Percentiles rank a stretch among this genome's conserved stretches.
Conservation (phyloP, 1,140 invertebrate species). For the Hycleus cichorii region DNA sequence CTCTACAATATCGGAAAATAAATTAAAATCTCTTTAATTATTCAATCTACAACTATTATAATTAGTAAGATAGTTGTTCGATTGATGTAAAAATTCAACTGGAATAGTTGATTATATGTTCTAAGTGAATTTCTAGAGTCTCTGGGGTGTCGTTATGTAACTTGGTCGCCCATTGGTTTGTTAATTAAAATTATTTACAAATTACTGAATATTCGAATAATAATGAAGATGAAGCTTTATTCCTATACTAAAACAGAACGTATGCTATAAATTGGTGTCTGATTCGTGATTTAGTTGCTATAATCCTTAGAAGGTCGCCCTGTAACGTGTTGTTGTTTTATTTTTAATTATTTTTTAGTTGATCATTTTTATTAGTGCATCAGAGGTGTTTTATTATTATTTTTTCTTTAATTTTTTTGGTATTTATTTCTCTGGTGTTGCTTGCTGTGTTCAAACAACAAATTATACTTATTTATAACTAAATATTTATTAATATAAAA, state of each 20-base stretch:
- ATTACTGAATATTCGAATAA: too few species aligned
- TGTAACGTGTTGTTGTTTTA: conserved; percentile 1
- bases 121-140: too few species aligned
- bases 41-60: too few species aligned
- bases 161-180: too few species aligned
- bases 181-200: too few species aligned
- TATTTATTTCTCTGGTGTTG: conserved; percentile 31
- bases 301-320: conserved; percentile 12
- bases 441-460: conserved; percentile 25
- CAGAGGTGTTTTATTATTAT: conserved; percentile 16
- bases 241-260: conserved; percentile 6
- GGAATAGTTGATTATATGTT: too few species aligned
- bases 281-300: conserved; percentile 10
- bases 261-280: conserved; percentile 10
- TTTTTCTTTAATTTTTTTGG: conserved; percentile 3
- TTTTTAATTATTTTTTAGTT: neutral
- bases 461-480: neutral
- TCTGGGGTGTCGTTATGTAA: too few species aligned
- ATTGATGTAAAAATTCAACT: too few species aligned
- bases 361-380: conserved; percentile 12
- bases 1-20: too few species aligned
- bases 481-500: neutral
- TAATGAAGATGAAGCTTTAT: neutral
- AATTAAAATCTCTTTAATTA: too few species aligned
- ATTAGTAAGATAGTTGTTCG: too few species aligned